Conservation (phyloP, 1,140 invertebrate species). For the Bathynomus jamesi region DNA sequence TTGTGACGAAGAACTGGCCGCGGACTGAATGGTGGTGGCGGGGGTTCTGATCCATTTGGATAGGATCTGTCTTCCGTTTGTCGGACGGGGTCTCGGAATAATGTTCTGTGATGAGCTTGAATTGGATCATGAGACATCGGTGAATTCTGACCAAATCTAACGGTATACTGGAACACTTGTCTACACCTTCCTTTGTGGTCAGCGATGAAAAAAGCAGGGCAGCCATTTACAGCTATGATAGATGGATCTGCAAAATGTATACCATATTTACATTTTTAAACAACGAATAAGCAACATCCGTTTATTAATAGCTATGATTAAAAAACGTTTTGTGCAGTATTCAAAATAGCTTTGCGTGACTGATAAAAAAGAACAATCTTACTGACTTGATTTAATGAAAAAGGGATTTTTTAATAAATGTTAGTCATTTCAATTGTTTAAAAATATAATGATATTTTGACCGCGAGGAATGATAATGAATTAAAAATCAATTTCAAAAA, state of each 20-base stretch:
- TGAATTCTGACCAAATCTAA: not conserved
- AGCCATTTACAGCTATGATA: conserved; percentile 7
- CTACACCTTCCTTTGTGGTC: conserved; percentile 7
- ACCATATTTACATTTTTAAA: too few species aligned
- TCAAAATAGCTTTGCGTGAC: too few species aligned
- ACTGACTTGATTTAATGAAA: too few species aligned
- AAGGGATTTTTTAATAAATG: too few species aligned
- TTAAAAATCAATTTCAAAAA: too few species aligned
- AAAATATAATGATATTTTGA: too few species aligned
- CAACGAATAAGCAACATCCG: too few species aligned
- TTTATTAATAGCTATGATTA: too few species aligned
- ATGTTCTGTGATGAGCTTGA: not conserved
- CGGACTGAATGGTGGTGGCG: not conserved
- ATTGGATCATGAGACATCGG: not conserved
- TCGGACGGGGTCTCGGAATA: not conserved
- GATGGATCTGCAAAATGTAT: conserved; percentile 15
- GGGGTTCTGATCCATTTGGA: not conserved
- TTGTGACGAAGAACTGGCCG: not conserved
- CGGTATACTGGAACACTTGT: conserved; percentile 12
- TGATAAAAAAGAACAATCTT: too few species aligned
- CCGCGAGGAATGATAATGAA: too few species aligned
- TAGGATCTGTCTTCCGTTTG: not conserved
- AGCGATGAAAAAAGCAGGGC: conserved; percentile 5
- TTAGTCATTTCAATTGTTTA: too few species aligned
- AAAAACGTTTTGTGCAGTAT: too few species aligned